Evolutionary conservation across 92 coral and sea anemone species (phyloP).

Genomic region (Nematostella vectensis): DNA sequence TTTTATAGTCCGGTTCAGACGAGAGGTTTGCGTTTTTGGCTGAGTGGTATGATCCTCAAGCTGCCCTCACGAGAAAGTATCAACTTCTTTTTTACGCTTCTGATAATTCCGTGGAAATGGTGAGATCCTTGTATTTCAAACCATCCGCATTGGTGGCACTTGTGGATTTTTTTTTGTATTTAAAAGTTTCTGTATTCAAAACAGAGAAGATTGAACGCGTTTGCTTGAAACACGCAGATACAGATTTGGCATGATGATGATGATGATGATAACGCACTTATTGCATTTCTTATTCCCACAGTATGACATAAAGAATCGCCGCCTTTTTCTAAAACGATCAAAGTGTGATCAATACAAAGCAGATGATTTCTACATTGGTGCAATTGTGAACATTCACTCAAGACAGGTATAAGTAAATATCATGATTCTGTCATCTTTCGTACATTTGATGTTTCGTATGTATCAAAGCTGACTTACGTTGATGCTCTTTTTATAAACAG

Average conservation of each 20-base stretch:
- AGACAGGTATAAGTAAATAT: conserved; percentile 67
- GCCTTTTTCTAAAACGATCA: conserved; percentile 75
- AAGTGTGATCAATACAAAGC: conserved; percentile 52
- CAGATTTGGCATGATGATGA: too few relatives aligned
- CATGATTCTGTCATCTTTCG: neutral
- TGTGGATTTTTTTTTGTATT: too few relatives aligned
- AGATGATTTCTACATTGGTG: conserved; percentile 74
- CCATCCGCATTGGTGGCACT: too few relatives aligned
- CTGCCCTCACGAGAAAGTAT: conserved; percentile 89
- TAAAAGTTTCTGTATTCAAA: too few relatives aligned
- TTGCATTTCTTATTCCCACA: conserved; percentile 7
- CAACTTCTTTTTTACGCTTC: conserved; percentile 81
- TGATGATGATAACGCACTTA: too few relatives aligned
- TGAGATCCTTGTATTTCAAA: conserved; percentile 16
- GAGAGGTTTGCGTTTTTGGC: conserved; percentile 88
- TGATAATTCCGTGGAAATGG: conserved; percentile 94
- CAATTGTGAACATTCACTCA: conserved; percentile 74
- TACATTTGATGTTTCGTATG: neutral
- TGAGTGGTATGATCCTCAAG: conserved; percentile 95
- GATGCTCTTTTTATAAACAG: conserved; percentile 19
- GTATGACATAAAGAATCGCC: conserved; percentile 77
- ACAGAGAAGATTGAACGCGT: conserved; percentile 7
- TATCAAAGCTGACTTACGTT: too few relatives aligned
- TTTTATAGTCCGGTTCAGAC: conserved; percentile 56
- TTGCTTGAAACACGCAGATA: neutral